Base-by-base conservation (phyloP, 2,888 invertebrate species). In the Hydraecia micacea region DNA sequence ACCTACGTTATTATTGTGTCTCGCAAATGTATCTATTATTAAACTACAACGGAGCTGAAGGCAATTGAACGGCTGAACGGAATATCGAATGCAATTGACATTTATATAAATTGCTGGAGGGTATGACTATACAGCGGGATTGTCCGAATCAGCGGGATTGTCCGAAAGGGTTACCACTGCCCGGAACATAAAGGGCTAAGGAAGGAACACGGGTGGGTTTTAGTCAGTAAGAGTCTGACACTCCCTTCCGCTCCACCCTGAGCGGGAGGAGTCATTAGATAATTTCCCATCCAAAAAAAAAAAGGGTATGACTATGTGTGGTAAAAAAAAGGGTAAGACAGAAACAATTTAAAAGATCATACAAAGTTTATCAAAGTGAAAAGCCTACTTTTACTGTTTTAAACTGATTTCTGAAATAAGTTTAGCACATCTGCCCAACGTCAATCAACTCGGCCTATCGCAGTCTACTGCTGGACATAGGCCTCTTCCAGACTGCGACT, bases 1-100 rank as follows among this genome's bases (percentile, higher is more conserved):
- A 75, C 11, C 32, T 52, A 66, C 25, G n/a, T n/a, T 66, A n/a
- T 4, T 15, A 70, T 60, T 21, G 52, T 63, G 42, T 42, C 8
- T 65, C 11, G 18, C 62, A 77, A 68, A 60, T 77, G 55, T 72
- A 58, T 68, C 78, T 42, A 60, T 66, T 71, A 78, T 71, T 67
- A 25, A 13, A 66, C 42, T 28, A 82, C 83, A 82, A 68, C 63
- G 78, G 67, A 39, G 49, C n/a, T 77, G 28, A 32, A 46, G 18
- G 36, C 36, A 68, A 74, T 52, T 66, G 25, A 74, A 67, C 36
- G 13, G 25, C 18, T 62, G 67, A 42, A 63, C 1, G 36, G 58
- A 77, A 72, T 72, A 58, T 65, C 13, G 11, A 11, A 70, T 81
- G 71, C 58, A 71, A 42, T 77, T 68, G 46, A 63, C 49, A 49